Conservation (phyloP, 2,888 invertebrate genomes). For the Buathra laborator region DNA sequence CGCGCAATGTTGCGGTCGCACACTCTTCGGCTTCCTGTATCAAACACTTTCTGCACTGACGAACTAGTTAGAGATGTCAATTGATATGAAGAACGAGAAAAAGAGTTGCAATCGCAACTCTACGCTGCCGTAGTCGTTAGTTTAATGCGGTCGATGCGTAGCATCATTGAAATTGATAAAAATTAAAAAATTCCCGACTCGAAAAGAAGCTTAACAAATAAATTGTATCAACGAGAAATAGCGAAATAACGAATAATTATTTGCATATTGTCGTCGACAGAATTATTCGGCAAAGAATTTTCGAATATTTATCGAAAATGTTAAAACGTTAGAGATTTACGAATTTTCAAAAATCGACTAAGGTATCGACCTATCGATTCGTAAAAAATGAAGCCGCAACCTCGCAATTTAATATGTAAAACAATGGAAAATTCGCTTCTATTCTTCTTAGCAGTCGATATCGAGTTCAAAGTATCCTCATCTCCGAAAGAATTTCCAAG, state of each 20-base stretch:
- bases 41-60: conserved; percentile 31
- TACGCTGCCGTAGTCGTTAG: background rate
- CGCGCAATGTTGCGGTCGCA: background rate
- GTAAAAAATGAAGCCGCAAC: background rate
- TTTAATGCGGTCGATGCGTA: conserved; percentile 9
- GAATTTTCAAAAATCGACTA: background rate
- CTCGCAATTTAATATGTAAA: no score
- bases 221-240: no score
- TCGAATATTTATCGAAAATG: background rate
- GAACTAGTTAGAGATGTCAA: conserved; percentile 26
- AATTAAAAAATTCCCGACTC: no score
- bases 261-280: no score
- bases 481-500: conserved; percentile 20
- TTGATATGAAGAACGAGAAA: conserved; percentile 35
- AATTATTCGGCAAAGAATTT: no score
- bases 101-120: background rate
- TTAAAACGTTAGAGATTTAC: background rate
- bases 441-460: no score
- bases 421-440: no score
- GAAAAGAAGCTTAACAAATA: no score
- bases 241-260: no score
- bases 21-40: background rate
- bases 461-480: background rate
- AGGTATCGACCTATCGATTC: background rate
- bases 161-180: background rate